phyloP scores from a whole-genome alignment of 2,888 invertebrate genomes.

The Sphecodes monilicornis region DNA sequence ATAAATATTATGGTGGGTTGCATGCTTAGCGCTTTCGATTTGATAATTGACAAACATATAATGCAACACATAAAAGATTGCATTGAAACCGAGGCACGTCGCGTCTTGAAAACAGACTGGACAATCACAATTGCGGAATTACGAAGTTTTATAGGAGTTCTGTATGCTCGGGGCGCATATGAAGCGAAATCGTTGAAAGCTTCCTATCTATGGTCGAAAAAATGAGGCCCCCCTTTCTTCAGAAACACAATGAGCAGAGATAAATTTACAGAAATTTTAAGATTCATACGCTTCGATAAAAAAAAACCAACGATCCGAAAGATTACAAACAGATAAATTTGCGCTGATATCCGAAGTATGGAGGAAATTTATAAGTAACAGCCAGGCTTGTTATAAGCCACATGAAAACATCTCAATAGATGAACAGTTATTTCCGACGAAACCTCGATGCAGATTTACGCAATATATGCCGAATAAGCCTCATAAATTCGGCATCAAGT shows the following conservation, averaged over 20 bases:
- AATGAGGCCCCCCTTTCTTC: neutral
- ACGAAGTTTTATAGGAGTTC: constrained; percentile 12
- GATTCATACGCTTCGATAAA: neutral
- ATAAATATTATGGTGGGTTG: no score
- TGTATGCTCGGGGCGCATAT: constrained; percentile 7
- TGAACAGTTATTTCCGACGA: constrained; percentile 3
- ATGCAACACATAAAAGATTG: no score
- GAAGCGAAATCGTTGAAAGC: neutral
- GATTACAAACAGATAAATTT: constrained; percentile 2
- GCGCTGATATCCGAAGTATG: neutral
- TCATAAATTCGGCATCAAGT: neutral
- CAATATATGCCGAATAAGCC: neutral
- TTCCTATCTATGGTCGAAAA: constrained; percentile 17
- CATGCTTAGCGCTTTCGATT: no score
- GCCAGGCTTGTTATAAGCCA: neutral
- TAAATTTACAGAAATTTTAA: constrained; percentile 7
- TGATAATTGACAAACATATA: no score
- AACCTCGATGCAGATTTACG: neutral
- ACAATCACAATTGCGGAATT: constrained; percentile 11
- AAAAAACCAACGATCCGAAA: neutral
- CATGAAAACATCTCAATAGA: neutral
- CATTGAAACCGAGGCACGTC: no score
- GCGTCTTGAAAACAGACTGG: constrained; percentile 25
- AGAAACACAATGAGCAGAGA: constrained; percentile 12
- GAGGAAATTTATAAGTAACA: neutral